These are phyloP conservation scores for Tichodroma muraria DNA, from an alignment of 2,113 vertebrate species.

Conservation along the genomic window DNA sequence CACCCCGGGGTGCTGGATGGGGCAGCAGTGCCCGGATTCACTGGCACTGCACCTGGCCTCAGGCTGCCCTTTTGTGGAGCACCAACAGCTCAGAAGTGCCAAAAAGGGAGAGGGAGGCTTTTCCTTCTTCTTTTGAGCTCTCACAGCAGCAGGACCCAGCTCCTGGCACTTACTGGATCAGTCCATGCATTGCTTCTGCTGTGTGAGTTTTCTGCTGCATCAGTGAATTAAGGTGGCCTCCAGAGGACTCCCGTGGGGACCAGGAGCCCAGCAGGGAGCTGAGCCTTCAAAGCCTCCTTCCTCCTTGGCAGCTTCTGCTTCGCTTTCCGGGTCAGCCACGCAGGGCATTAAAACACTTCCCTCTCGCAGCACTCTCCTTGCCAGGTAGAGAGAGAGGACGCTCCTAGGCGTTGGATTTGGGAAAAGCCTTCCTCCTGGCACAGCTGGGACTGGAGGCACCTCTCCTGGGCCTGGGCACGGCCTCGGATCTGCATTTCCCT, in stretches of 20 bases:
- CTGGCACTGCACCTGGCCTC: fast-evolving
- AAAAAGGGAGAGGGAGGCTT: fast-evolving
- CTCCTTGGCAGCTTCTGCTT: not conserved
- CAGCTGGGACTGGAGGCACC: not conserved
- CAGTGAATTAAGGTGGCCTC: fast-evolving
- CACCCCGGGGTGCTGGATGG: not conserved
- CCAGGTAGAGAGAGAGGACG: not conserved
- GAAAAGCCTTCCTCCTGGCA: not conserved
- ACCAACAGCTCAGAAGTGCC: not conserved
- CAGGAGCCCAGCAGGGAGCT: not conserved
- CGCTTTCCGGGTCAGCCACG: not conserved
- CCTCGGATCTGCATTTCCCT: not conserved
- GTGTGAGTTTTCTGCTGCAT: not conserved
- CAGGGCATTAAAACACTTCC: not conserved
- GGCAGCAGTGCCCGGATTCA: fast-evolving
- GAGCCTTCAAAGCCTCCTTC: not conserved
- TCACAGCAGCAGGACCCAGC: not conserved
- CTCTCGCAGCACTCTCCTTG: not conserved
- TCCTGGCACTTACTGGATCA: not conserved
- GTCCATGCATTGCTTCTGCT: not conserved
- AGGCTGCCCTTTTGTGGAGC: not conserved
- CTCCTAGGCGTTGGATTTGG: not conserved
- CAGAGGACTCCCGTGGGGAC: not conserved
- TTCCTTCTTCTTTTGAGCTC: not conserved
- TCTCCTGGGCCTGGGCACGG: fast-evolving